Base-by-base conservation (phyloP, 2,888 invertebrate genomes). In the Apamea crenata region DNA sequence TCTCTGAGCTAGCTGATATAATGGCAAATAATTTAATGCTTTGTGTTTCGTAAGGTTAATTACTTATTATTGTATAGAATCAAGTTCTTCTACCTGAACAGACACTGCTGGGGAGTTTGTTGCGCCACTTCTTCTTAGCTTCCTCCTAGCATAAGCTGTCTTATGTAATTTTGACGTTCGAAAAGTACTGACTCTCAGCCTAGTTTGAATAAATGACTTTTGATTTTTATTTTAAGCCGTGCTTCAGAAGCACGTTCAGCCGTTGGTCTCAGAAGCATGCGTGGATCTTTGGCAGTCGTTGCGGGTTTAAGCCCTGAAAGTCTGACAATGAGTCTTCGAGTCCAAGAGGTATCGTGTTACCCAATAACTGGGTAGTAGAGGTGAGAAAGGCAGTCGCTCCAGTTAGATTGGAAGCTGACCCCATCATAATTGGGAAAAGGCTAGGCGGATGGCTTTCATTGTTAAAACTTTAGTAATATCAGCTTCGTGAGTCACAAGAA, bases 401-500 rank as follows among this genome's bases (percentile, higher is more conserved):
- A n/a, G 25, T 56, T 12, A 12, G n/a, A n/a, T 12, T n/a, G n/a
- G 59, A 0, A 59, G 59, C 59, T 0, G 4, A n/a, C 12, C 12
- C n/a, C n/a, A n/a, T n/a, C 5, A 59, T 5, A 18, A 18, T 50
- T 50, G 6, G 18, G 4, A 56, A 56, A 59, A n/a, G 3, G 1
- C 56, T 12, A n/a, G n/a, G 56, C 56, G 4, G 10, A 25, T 25
- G 25, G 77, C 77, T 87, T 87, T 87, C 85, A 65, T 87, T 71
- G 66, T 50, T 63, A 32, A 6, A 36, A 50, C n/a, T 14, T 50
- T 66, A 61, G 25, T 47, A n/a, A n/a, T n/a, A 70, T 53, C 50
- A 61, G 10, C 10, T n/a, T 61, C 25, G 21, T 53, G 36, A 40
- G 18, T 29, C 66, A n/a, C 18, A 81, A 73, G 61, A 69, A 73